Conservation (phyloP, 2,113 vertebrate species). For the Upupa epops region DNA sequence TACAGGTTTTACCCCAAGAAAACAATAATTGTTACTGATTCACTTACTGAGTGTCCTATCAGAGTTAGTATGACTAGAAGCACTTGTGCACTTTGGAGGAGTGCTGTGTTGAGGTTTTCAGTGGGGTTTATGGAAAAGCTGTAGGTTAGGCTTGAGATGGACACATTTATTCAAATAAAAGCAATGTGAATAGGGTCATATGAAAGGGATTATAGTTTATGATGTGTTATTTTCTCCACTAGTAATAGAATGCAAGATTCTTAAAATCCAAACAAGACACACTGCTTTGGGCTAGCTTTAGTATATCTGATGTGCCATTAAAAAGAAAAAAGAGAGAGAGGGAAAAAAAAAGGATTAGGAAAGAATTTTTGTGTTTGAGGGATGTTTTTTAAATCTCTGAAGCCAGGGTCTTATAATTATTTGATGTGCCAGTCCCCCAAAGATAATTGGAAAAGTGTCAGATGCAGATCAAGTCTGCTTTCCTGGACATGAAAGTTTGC, state of each 20-base stretch:
- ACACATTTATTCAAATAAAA: background rate
- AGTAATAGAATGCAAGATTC: background rate
- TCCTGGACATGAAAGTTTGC: background rate
- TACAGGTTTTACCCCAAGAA: background rate
- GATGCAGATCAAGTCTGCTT: background rate
- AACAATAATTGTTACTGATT: background rate
- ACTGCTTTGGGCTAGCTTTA: background rate
- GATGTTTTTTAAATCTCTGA: background rate
- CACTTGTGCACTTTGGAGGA: background rate
- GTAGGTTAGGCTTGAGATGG: background rate
- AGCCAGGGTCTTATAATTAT: background rate
- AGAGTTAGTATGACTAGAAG: background rate
- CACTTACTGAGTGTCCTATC: background rate
- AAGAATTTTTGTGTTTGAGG: background rate
- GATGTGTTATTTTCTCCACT: background rate
- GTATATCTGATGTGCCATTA: background rate
- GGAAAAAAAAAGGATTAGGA: background rate
- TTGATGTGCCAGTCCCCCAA: background rate
- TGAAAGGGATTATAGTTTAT: background rate
- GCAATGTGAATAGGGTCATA: background rate
- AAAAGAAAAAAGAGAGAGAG: background rate
- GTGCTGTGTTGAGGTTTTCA: background rate
- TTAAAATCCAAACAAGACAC: background rate
- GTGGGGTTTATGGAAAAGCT: background rate
- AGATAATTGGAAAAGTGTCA: background rate